phyloP scores from a whole-genome alignment of 1,140 invertebrate genomes.

The Campodea augens region DNA sequence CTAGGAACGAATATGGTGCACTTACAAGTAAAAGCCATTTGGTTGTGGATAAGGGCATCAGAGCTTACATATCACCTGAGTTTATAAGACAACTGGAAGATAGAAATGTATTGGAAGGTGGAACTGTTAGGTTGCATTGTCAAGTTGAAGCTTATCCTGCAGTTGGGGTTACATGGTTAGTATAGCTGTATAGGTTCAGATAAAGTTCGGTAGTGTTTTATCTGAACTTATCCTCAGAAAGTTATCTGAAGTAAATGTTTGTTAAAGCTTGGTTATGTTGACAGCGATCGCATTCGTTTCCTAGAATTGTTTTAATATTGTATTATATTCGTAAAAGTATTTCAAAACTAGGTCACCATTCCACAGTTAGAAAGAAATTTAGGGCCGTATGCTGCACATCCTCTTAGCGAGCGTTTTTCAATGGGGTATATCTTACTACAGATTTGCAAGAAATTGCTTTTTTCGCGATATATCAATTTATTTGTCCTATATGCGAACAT shows the following conservation, averaged over 20 bases:
- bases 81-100: conserved; percentile 47
- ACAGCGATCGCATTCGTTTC: too few relatives aligned
- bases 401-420: too few relatives aligned
- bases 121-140: conserved; percentile 43
- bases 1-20: conserved; percentile 60
- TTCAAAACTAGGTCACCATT: too few relatives aligned
- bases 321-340: too few relatives aligned
- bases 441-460: too few relatives aligned
- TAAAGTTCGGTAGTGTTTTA: background rate
- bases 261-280: background rate
- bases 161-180: conserved; percentile 59
- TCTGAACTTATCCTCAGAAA: background rate
- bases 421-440: too few relatives aligned
- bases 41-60: conserved; percentile 65
- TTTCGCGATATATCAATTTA: too few relatives aligned
- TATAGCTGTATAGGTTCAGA: conserved; percentile 11
- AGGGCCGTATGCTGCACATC: too few relatives aligned
- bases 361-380: too few relatives aligned
- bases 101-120: conserved; percentile 28
- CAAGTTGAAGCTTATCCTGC: conserved; percentile 60
- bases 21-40: conserved; percentile 60
- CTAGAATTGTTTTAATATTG: too few relatives aligned
- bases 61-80: conserved; percentile 55
- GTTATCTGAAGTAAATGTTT: background rate
- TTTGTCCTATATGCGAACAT: too few relatives aligned